Conservation (phyloP, 2,797 vertebrate genomes). For the Garrulus glandarius region DNA sequence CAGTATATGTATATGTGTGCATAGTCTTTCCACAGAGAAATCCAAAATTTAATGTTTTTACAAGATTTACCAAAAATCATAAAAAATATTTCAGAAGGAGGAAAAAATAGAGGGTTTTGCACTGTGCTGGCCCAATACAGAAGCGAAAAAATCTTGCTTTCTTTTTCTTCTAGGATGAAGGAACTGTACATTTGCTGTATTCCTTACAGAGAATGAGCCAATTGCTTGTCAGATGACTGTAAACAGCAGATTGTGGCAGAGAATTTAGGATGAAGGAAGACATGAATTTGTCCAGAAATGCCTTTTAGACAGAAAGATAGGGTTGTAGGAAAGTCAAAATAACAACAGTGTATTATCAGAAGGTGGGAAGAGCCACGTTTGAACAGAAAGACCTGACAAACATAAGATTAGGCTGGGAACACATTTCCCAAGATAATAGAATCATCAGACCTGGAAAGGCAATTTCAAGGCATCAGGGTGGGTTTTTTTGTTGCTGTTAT, state of each 20-base stretch:
- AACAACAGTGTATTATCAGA: background rate
- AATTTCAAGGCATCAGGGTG: background rate
- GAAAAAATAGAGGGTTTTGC: background rate
- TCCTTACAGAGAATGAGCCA: background rate
- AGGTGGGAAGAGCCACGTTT: background rate
- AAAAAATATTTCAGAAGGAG: background rate
- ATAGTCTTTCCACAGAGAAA: background rate
- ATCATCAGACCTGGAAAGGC: background rate
- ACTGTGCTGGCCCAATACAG: background rate
- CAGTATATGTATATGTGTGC: rapidly evolving
- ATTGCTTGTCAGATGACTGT: background rate
- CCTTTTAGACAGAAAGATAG: background rate
- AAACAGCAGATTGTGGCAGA: background rate
- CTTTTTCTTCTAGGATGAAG: background rate
- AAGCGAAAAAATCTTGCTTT: background rate
- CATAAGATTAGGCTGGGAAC: background rate
- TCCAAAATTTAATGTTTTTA: background rate
- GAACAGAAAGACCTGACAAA: background rate
- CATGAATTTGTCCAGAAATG: background rate
- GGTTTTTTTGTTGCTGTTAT: background rate
- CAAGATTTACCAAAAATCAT: background rate
- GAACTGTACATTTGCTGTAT: background rate
- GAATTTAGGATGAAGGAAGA: background rate
- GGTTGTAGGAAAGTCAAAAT: background rate
- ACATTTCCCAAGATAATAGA: background rate